Base-by-base conservation (phyloP, 1,140 invertebrate species). In the Ganaspis sp. region DNA sequence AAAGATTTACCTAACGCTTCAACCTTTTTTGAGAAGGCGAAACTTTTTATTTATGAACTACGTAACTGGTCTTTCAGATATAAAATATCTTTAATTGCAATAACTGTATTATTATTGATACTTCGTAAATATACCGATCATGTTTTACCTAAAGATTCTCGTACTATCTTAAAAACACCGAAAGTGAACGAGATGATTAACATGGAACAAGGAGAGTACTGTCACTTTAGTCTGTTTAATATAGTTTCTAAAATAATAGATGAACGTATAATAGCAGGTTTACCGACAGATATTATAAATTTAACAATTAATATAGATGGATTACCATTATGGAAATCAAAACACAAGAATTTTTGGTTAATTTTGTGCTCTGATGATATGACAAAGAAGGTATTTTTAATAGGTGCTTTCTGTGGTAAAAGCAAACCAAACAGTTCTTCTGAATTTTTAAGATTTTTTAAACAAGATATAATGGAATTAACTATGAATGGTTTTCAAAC, bases 311-410 rank as follows among this genome's bases (percentile, higher is more conserved):
- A 81, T 74, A 79, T 80, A n/a, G 82, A 84, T 58, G 82, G 82
- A 9, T 17, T 80, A 49, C 78, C 82, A 15, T 21, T 83, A 26
- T 72, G 69, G 29, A 81, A 79, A 26, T 73, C 49, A 19, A 34
- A 70, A 23, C 23, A 15, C 6, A 69, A 79, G 58, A 9, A 69
- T 19, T 74, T 83, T 58, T 86, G 82, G 84, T 77, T 85, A 9
- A 87, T 86, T 71, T 76, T 85, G 76, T 78, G 79, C 9, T 45
- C 70, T 45, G 42, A 81, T 37, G 37, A 78, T 40, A 23, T 26
- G 17, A 11, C 42, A 49, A 26, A 71, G 11, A 15, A 70, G 17
- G 75, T 83, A 21, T 85, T 84, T 70, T 69, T 84, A 21, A 58
- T 81, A 19, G 82, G 82, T 26, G 38, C 77, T 9, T 86, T 78